Percentiles rank a stretch among this genome's conserved stretches.
phyloP scores from a whole-genome alignment of 2,888 invertebrate genomes.

The Caradrina kadenii region DNA sequence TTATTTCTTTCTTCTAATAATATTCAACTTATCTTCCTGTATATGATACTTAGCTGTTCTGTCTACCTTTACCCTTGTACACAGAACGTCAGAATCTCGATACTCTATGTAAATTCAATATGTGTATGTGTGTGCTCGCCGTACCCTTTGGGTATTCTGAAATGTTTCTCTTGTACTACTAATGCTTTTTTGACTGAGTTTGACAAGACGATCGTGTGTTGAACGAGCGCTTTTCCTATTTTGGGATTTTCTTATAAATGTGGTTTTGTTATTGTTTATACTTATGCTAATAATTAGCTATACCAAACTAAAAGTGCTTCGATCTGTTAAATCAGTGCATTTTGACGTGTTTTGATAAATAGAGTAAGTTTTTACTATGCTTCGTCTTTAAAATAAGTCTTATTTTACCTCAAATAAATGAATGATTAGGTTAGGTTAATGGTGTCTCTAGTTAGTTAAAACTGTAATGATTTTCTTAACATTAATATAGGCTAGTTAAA shows the following conservation, averaged over 20 bases:
- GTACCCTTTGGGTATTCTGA: constrained; percentile 56
- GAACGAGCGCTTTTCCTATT: constrained; percentile 49
- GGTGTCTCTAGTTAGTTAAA: too few relatives aligned
- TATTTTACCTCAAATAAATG: too few relatives aligned
- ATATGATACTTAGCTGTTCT: not conserved
- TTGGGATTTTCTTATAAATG: constrained; percentile 20
- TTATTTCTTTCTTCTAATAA: not conserved
- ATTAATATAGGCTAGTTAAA: too few relatives aligned
- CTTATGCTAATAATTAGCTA: too few relatives aligned
- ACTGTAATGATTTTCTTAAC: too few relatives aligned
- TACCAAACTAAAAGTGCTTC: too few relatives aligned
- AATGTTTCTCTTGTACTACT: constrained; percentile 63
- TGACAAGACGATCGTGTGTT: constrained; percentile 34
- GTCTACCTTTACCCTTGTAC: constrained; percentile 2
- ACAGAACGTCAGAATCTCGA: constrained; percentile 43
- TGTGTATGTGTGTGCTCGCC: constrained; percentile 33
- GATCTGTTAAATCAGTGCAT: too few relatives aligned
- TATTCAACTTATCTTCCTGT: not conserved
- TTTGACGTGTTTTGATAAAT: too few relatives aligned
- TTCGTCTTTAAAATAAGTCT: too few relatives aligned
- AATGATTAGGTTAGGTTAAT: too few relatives aligned
- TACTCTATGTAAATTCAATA: constrained; percentile 66
- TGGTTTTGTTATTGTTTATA: constrained; percentile 14
- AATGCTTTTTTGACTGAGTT: constrained; percentile 67
- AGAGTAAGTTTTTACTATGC: too few relatives aligned